Evolutionary conservation across 2,888 invertebrate species (phyloP).

Genomic region (Dorcus parallelipipedus): DNA sequence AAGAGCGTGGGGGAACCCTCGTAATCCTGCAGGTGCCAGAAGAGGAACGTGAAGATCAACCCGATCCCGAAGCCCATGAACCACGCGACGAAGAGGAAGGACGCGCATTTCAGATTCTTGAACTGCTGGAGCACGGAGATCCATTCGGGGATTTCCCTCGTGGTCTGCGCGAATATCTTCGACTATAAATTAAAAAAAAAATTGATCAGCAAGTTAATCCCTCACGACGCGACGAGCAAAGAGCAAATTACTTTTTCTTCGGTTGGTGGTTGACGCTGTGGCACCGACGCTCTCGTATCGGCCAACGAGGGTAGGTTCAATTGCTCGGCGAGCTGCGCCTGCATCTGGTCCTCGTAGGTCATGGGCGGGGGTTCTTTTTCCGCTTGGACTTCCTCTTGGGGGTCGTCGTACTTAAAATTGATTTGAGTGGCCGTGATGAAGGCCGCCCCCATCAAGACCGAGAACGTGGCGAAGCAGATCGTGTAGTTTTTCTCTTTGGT

Average conservation of each 20-base stretch:
- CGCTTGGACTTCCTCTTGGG: conserved; percentile 33
- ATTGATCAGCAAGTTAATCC: conserved; percentile 11
- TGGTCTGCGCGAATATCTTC: conserved; percentile 90
- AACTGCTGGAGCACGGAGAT: conserved; percentile 86
- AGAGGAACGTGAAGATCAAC: conserved; percentile 96
- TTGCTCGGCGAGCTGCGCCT: conserved; percentile 80
- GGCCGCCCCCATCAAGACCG: conserved; percentile 93
- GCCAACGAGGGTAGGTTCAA: conserved; percentile 74
- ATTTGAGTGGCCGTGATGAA: conserved; percentile 89
- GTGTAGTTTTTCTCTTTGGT: conserved; percentile 96
- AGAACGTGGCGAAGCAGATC: conserved; percentile 97
- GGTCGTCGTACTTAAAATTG: conserved; percentile 64
- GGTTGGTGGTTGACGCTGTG: conserved; percentile 38
- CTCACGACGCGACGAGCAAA: background rate
- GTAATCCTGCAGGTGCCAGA: conserved; percentile 97
- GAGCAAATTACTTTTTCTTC: conserved; percentile 50
- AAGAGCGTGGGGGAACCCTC: conserved; percentile 96
- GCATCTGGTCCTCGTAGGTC: conserved; percentile 73
- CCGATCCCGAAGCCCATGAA: conserved; percentile 99
- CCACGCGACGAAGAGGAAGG: conserved; percentile 95
- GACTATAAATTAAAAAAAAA: conserved; percentile 55
- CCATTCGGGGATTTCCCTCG: conserved; percentile 90
- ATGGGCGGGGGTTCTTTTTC: conserved; percentile 47
- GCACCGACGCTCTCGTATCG: conserved; percentile 59
- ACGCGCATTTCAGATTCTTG: conserved; percentile 84